Evolutionary conservation across 2,113 vertebrate genomes (phyloP).

Genomic region (Hippocampus zosterae): DNA sequence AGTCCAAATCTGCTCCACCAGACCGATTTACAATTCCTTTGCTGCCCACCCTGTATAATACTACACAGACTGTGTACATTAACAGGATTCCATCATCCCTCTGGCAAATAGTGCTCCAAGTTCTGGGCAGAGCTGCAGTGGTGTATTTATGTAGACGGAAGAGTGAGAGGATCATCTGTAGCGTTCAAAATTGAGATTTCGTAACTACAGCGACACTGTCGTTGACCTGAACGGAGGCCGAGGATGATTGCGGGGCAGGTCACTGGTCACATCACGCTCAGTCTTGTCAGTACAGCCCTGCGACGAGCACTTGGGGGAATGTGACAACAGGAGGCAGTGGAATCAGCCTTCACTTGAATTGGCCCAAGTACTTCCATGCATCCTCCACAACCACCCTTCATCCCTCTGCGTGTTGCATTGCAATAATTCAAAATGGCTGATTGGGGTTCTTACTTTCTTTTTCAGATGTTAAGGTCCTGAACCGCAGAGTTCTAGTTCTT

Average conservation of each 20-base stretch:
- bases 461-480: conserved; percentile 17
- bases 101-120: conserved; percentile 37
- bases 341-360: conserved; percentile 15
- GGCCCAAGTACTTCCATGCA: conserved; percentile 4
- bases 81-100: conserved; percentile 43
- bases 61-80: conserved; percentile 61
- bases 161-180: conserved; percentile 68
- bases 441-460: conserved; percentile 20
- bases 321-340: conserved; percentile 12
- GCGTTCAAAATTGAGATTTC: conserved; percentile 45
- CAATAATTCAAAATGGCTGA: neutral
- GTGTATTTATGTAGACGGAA: conserved; percentile 77
- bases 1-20: conserved; percentile 53
- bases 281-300: conserved; percentile 12
- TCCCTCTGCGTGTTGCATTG: conserved; percentile 7
- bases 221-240: conserved; percentile 16
- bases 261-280: neutral
- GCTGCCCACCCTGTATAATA: conserved; percentile 59
- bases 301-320: neutral
- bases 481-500: conserved; percentile 21
- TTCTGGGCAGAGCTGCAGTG: conserved; percentile 59
- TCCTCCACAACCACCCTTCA: conserved; percentile 24
- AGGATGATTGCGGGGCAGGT: conserved; percentile 46
- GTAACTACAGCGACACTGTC: neutral
- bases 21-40: conserved; percentile 59